Evolutionary conservation across 2,888 invertebrate species (phyloP).

Genomic region (Isotomurus palustris): DNA sequence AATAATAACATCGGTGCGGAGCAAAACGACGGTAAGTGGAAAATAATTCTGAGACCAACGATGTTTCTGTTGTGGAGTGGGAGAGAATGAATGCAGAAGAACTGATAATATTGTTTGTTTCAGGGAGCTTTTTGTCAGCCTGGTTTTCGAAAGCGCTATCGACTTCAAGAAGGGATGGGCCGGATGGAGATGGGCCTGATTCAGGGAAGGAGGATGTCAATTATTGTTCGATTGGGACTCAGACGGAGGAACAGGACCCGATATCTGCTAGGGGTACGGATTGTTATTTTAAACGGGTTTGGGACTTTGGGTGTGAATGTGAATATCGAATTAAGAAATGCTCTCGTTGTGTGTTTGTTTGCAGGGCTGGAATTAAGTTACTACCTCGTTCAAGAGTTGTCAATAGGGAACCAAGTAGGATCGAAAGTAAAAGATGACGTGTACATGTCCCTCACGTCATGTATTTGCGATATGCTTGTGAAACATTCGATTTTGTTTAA

Average conservation of each 20-base stretch:
- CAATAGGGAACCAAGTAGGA: constrained; percentile 24
- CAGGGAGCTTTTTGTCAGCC: constrained; percentile 30
- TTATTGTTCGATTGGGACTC: constrained; percentile 29
- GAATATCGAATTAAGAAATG: not conserved
- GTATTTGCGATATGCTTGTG: constrained; percentile 52
- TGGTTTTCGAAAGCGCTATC: constrained; percentile 30
- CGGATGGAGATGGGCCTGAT: not conserved
- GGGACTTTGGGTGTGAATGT: not conserved
- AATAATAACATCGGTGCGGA: not conserved
- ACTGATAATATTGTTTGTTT: not conserved
- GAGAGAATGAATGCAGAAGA: not conserved
- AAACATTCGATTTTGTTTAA: constrained; percentile 53
- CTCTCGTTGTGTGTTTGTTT: constrained; percentile 1
- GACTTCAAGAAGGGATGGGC: constrained; percentile 5
- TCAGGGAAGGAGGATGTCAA: no score
- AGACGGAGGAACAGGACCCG: constrained; percentile 39
- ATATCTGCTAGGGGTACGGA: constrained; percentile 33
- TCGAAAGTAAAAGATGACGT: constrained; percentile 48
- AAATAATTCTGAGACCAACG: not conserved
- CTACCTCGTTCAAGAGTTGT: constrained; percentile 40
- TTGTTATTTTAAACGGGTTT: not conserved
- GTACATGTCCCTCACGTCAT: constrained; percentile 52
- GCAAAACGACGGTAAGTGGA: not conserved
- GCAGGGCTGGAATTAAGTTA: constrained; percentile 33
- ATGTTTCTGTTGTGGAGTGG: not conserved